Conservation (phyloP, 2,888 invertebrate genomes). For the Parnassius smintheus region DNA sequence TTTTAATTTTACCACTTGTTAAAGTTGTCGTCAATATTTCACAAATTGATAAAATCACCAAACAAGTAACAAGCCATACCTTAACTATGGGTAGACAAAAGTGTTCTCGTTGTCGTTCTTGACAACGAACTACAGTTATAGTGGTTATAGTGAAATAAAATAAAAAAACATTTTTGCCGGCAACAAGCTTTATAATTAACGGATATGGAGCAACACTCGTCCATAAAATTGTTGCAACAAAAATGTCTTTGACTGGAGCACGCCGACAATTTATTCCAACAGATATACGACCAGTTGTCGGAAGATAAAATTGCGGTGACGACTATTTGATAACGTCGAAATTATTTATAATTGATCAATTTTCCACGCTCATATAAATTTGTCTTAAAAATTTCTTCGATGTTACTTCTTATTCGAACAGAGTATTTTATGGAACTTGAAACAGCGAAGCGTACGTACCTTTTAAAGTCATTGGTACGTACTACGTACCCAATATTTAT, state of each 20-base stretch:
- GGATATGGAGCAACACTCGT: not conserved
- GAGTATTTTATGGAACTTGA: not conserved
- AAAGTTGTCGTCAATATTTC: too few species aligned
- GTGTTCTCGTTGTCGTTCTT: not conserved
- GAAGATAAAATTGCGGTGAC: conserved; percentile 6
- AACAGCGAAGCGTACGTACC: not conserved
- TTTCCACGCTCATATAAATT: conserved; percentile 5
- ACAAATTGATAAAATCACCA: not conserved
- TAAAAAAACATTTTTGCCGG: not conserved
- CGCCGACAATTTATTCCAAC: not conserved
- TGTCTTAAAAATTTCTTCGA: not conserved
- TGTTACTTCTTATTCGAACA: not conserved
- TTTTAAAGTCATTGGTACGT: too few species aligned
- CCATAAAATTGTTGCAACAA: not conserved
- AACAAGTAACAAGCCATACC: not conserved
- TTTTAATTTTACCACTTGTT: too few species aligned
- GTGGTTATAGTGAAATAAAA: not conserved
- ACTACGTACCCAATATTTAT: not conserved
- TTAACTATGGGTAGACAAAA: not conserved
- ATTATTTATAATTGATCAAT: conserved; percentile 21
- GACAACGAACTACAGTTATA: not conserved
- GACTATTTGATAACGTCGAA: conserved; percentile 2
- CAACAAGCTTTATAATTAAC: not conserved
- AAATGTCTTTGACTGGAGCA: not conserved
- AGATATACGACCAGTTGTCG: not conserved